Conservation (phyloP, 2,888 invertebrate genomes). For the Phyto melanocephala region DNA sequence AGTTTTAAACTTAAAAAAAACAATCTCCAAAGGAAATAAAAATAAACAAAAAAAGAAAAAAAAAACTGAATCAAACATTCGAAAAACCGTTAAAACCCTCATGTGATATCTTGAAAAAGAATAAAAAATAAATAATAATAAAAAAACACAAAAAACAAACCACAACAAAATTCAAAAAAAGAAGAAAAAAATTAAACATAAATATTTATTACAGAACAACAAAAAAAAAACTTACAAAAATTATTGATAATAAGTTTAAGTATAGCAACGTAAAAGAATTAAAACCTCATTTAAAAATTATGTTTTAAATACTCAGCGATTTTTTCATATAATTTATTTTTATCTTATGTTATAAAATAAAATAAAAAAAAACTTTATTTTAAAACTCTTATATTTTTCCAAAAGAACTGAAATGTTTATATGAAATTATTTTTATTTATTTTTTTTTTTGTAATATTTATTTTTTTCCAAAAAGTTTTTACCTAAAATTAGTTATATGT, state of each 20-base stretch:
- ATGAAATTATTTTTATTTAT: background rate
- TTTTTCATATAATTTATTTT: slow-evolving; percentile 34
- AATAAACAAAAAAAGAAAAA: slow-evolving; percentile 20
- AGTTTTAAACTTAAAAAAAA: slow-evolving; percentile 33
- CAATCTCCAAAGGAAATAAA: slow-evolving; percentile 41
- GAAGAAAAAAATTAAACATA: slow-evolving; percentile 11
- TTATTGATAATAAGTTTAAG: slow-evolving; percentile 19
- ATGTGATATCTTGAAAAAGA: slow-evolving; percentile 65
- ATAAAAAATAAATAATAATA: slow-evolving; percentile 25
- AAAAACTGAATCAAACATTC: slow-evolving; percentile 43
- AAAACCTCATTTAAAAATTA: slow-evolving; percentile 23
- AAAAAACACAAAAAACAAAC: slow-evolving; percentile 7
- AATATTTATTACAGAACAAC: background rate
- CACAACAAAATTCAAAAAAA: slow-evolving; percentile 38
- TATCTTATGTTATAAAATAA: background rate
- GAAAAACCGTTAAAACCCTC: slow-evolving; percentile 59
- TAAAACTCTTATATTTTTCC: background rate
- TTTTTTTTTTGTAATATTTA: slow-evolving; percentile 1
- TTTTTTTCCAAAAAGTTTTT: slow-evolving; percentile 12
- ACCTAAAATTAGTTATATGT: background rate
- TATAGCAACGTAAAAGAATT: background rate
- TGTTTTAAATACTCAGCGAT: slow-evolving; percentile 49
- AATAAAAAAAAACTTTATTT: background rate
- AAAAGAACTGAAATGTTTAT: slow-evolving; percentile 36
- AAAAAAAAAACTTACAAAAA: background rate